A percentile compares a stretch with the other conserved stretches of the same genome.
phyloP scores from a whole-genome alignment of 64 coral and sea anemone genomes.

The Montipora capricornis region DNA sequence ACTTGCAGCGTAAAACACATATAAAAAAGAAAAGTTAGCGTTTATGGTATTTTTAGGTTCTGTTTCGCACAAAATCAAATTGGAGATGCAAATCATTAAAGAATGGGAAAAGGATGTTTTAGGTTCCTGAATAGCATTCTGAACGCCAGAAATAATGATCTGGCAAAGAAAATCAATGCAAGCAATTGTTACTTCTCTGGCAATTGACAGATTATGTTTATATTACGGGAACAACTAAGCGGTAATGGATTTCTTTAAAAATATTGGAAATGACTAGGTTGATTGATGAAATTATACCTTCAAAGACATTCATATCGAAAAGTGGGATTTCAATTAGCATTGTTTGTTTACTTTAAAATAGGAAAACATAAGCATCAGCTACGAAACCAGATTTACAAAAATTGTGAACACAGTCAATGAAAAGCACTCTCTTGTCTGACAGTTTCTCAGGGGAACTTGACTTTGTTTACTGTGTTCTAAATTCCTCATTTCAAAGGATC shows the following conservation, averaged over 20 bases:
- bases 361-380: neutral
- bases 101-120: no score
- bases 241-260: slow-evolving; percentile 40
- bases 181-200: neutral
- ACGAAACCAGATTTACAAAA: neutral
- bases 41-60: no score
- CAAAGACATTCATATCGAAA: neutral
- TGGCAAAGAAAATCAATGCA: neutral
- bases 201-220: neutral
- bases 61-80: no score
- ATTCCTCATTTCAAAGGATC: no score
- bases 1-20: no score
- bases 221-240: neutral
- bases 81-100: no score
- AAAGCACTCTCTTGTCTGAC: neutral
- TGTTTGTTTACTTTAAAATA: neutral
- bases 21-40: no score
- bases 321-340: neutral
- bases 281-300: neutral
- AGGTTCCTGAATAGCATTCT: neutral
- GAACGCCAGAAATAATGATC: neutral
- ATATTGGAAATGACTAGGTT: slow-evolving; percentile 2
- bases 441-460: no score
- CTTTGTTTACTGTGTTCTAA: no score
- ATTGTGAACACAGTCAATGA: neutral